These are phyloP conservation scores for Candoia aspera DNA, from an alignment of 2,113 vertebrate species.

Conservation along the genomic window DNA sequence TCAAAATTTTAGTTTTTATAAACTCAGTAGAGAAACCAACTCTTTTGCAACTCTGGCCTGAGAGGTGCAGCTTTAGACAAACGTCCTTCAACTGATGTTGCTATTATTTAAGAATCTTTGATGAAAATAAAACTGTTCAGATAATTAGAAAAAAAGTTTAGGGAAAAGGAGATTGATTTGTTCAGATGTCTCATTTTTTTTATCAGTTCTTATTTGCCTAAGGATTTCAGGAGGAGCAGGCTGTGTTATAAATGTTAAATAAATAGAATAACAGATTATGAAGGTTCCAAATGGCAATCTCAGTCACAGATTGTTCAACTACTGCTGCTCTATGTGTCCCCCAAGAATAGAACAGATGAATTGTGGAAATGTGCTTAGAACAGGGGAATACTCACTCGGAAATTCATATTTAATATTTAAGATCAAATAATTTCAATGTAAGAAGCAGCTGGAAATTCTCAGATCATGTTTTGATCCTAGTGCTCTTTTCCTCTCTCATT, in stretches of 20 bases:
- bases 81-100: background rate
- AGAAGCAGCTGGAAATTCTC: background rate
- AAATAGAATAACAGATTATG: background rate
- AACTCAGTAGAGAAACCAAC: background rate
- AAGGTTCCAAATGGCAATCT: background rate
- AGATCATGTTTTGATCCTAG: background rate
- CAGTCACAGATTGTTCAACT: background rate
- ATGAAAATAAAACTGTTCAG: background rate
- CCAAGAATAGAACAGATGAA: background rate
- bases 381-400: background rate
- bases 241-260: background rate
- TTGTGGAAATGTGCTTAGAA: background rate
- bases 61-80: background rate
- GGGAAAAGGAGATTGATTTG: background rate
- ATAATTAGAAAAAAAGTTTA: background rate
- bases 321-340: background rate
- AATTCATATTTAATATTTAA: slow-evolving; percentile 6
- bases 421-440: background rate
- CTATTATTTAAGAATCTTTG: background rate
- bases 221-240: background rate
- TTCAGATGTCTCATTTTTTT: background rate
- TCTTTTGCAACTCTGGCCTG: background rate
- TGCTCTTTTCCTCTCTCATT: background rate
- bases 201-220: background rate
- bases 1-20: background rate